Conservation (phyloP, 2,797 vertebrate genomes). For the Malurus splendens region DNA sequence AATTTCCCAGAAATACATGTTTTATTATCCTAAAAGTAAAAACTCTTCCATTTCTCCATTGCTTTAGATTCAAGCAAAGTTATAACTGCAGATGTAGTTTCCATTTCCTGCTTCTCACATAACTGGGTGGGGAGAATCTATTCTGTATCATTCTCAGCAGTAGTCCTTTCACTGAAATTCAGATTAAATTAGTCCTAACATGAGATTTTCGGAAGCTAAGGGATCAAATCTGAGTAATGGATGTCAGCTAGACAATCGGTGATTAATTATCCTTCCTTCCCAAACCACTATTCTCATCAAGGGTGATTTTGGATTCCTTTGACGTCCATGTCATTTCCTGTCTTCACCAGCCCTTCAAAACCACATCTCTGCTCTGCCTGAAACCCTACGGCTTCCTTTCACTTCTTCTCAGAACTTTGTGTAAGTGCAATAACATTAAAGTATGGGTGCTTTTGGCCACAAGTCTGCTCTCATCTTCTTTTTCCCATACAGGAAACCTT, state of each 20-base stretch:
- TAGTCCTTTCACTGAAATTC: not conserved
- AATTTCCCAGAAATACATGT: not conserved
- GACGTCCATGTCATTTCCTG: not conserved
- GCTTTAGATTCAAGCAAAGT: not conserved
- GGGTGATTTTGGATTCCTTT: not conserved
- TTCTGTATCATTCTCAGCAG: not conserved
- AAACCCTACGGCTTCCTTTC: not conserved
- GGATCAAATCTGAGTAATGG: not conserved
- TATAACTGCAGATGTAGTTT: not conserved
- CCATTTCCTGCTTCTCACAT: conserved; percentile 1
- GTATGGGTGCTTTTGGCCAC: not conserved
- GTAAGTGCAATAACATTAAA: not conserved
- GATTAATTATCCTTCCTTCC: not conserved
- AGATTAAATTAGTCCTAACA: not conserved
- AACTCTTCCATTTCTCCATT: not conserved
- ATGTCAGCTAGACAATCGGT: not conserved
- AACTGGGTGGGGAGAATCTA: not conserved
- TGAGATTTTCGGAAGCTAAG: not conserved
- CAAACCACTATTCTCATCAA: not conserved
- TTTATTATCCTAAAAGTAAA: not conserved
- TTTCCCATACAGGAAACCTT: not conserved
- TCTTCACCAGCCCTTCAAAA: not conserved
- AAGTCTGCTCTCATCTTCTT: not conserved
- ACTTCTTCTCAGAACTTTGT: not conserved
- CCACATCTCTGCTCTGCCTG: not conserved